These are phyloP conservation scores for Hirtodrosophila confusa DNA, from an alignment of 2,888 invertebrate species.

Conservation along the genomic window DNA sequence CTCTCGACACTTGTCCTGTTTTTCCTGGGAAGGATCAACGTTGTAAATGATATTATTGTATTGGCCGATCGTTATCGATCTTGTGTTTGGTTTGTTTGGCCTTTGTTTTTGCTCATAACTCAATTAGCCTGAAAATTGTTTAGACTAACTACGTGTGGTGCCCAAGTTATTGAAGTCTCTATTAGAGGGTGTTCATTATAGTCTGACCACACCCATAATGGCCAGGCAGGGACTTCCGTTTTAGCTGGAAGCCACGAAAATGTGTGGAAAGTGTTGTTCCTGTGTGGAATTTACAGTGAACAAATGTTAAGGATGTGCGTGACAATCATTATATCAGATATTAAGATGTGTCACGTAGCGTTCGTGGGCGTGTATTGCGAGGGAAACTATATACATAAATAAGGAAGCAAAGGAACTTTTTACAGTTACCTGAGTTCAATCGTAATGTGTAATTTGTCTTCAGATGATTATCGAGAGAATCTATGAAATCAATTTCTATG, in stretches of 20 bases:
- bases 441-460: constrained; percentile 28
- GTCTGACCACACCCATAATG: constrained; percentile 39
- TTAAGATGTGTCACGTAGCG: constrained; percentile 46
- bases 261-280: constrained; percentile 64
- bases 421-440: constrained; percentile 19
- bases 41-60: constrained; percentile 52
- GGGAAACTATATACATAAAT: constrained; percentile 5
- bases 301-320: constrained; percentile 77
- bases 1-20: constrained; percentile 7
- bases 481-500: constrained; percentile 8
- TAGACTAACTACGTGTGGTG: constrained; percentile 40
- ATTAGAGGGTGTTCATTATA: constrained; percentile 49
- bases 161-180: constrained; percentile 42
- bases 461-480: constrained; percentile 1
- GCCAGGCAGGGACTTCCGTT: constrained; percentile 56
- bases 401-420: constrained; percentile 10
- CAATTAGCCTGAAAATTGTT: constrained; percentile 62
- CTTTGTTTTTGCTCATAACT: constrained; percentile 72
- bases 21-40: constrained; percentile 46
- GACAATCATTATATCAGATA: constrained; percentile 46
- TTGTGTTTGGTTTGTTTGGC: constrained; percentile 26
- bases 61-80: constrained; percentile 69
- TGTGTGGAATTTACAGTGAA: constrained; percentile 44
- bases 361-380: constrained; percentile 12
- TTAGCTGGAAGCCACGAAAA: constrained; percentile 53